These are phyloP conservation scores for Papilio machaon DNA, from an alignment of 1,140 invertebrate genomes.

Conservation along the genomic window DNA sequence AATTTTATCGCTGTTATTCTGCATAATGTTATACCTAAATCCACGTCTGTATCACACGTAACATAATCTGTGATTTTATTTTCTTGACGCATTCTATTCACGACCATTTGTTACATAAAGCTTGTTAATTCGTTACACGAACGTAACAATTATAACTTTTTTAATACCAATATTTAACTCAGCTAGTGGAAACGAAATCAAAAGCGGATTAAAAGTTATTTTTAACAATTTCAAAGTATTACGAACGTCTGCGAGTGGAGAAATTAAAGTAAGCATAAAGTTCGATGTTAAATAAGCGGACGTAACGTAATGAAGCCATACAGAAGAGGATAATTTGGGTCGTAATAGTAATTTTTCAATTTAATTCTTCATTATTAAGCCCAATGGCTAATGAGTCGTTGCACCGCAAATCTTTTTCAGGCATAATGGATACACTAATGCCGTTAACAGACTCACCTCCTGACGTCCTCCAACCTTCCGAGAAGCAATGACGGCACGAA, in stretches of 20 bases:
- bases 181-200: background rate
- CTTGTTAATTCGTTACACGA: background rate
- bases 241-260: background rate
- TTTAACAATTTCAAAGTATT: conserved; percentile 19
- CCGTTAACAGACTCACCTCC: conserved; percentile 58
- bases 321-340: background rate
- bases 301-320: conserved; percentile 38
- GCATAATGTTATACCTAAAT: background rate
- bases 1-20: background rate
- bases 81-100: background rate
- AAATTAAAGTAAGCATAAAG: conserved; percentile 26
- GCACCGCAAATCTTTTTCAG: conserved; percentile 54
- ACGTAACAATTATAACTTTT: conserved; percentile 6
- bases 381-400: conserved; percentile 60
- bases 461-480: conserved; percentile 67
- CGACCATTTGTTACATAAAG: background rate
- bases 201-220: conserved; percentile 12
- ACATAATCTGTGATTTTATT: background rate
- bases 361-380: conserved; percentile 43
- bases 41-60: background rate
- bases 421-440: conserved; percentile 60
- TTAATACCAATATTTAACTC: background rate
- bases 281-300: conserved; percentile 45
- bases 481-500: conserved; percentile 67
- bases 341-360: conserved; percentile 60